Percentiles rank a stretch among this genome's conserved stretches.
phyloP scores from a whole-genome alignment of 2,888 invertebrate genomes.

The Synanthedon tipuliformis region DNA sequence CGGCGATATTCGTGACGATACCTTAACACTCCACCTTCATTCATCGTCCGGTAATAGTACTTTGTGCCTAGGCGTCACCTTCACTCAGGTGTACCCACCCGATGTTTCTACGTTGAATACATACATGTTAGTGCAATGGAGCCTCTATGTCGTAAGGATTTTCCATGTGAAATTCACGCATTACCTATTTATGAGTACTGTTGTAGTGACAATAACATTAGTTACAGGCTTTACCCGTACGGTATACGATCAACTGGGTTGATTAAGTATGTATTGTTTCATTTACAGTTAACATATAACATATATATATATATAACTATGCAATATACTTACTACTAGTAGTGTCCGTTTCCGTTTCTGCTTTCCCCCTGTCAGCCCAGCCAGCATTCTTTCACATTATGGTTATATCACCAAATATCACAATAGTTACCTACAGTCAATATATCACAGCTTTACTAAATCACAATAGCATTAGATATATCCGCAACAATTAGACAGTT shows the following conservation, averaged over 20 bases:
- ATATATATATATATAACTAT: background rate
- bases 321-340: background rate
- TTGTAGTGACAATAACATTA: slow-evolving; percentile 56
- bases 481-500: slow-evolving; percentile 3
- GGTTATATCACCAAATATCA: slow-evolving; percentile 58
- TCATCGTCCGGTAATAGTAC: slow-evolving; percentile 7
- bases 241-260: slow-evolving; percentile 7
- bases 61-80: slow-evolving; percentile 11
- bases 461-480: slow-evolving; percentile 34
- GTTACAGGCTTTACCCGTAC: slow-evolving; percentile 26
- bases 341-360: slow-evolving; percentile 9
- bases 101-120: slow-evolving; percentile 8
- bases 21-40: background rate
- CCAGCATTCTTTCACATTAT: slow-evolving; percentile 18
- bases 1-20: background rate
- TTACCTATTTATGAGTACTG: slow-evolving; percentile 34
- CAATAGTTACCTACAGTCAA: slow-evolving; percentile 67
- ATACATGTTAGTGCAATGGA: slow-evolving; percentile 22
- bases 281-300: background rate
- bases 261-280: background rate
- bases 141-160: slow-evolving; percentile 14
- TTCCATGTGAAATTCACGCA: slow-evolving; percentile 18
- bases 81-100: slow-evolving; percentile 2
- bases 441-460: slow-evolving; percentile 65
- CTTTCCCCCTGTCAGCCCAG: slow-evolving; percentile 13